Evolutionary conservation across 1,140 invertebrate species (phyloP).

Genomic region (Drosophila pandora): DNA sequence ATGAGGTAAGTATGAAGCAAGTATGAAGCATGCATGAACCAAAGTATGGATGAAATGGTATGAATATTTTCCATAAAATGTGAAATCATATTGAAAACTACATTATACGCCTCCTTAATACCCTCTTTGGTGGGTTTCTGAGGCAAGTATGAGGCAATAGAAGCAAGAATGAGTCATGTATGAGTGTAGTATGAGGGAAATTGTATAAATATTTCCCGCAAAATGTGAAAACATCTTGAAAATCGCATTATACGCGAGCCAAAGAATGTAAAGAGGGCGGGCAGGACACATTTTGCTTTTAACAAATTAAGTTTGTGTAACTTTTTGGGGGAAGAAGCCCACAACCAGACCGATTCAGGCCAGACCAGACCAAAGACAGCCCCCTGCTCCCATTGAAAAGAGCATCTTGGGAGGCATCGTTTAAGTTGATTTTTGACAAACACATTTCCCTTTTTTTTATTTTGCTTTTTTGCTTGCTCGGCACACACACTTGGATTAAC

Average conservation of each 20-base stretch:
- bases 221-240: constrained; percentile 33
- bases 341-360: too few relatives aligned
- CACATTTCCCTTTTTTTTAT: too few relatives aligned
- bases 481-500: constrained; percentile 46
- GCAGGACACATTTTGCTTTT: constrained; percentile 28
- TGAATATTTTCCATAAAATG: too few relatives aligned
- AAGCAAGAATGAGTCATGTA: too few relatives aligned
- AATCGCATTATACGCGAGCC: constrained; percentile 33
- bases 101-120: too few relatives aligned
- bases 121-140: too few relatives aligned
- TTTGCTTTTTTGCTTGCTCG: constrained; percentile 11
- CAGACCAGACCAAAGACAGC: too few relatives aligned
- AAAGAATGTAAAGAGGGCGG: not conserved
- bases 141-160: too few relatives aligned
- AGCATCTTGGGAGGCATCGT: constrained; percentile 15
- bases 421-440: constrained; percentile 46
- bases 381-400: constrained; percentile 9
- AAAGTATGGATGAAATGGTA: too few relatives aligned
- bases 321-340: constrained; percentile 27
- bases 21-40: too few relatives aligned
- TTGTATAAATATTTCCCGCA: constrained; percentile 36
- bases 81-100: too few relatives aligned
- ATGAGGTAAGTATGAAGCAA: too few relatives aligned
- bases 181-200: not conserved
- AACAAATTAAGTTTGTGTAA: constrained; percentile 71